phyloP scores from a whole-genome alignment of 2,888 invertebrate genomes.

The Trachelus stipa region DNA sequence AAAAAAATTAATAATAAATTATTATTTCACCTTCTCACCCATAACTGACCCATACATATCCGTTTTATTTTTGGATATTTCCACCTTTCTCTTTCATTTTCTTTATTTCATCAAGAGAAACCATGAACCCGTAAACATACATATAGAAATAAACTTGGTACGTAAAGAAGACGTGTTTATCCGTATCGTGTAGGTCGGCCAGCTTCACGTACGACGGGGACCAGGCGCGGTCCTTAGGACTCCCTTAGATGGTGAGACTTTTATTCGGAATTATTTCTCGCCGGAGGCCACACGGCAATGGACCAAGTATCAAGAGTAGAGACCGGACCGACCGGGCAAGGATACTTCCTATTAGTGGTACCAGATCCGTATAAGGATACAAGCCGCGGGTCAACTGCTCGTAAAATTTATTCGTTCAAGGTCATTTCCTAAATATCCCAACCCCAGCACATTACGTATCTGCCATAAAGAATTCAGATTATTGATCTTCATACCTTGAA shows the following conservation, averaged over 20 bases:
- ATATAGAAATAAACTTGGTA: conserved; percentile 9
- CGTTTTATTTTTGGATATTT: neutral
- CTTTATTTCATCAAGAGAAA: conserved; percentile 4
- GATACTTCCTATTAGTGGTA: conserved; percentile 26
- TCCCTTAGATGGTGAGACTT: conserved; percentile 58
- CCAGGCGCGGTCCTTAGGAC: conserved; percentile 47
- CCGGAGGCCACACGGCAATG: conserved; percentile 42
- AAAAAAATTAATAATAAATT: neutral
- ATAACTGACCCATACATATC: neutral
- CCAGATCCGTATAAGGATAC: conserved; percentile 32
- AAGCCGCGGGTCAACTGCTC: conserved; percentile 9
- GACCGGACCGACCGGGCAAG: conserved; percentile 29
- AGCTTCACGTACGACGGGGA: conserved; percentile 21
- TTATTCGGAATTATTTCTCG: conserved; percentile 47
- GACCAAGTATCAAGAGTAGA: conserved; percentile 11
- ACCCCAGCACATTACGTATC: neutral
- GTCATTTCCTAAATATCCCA: conserved; percentile 26
- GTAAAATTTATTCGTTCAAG: conserved; percentile 16
- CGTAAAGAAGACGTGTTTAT: conserved; percentile 8
- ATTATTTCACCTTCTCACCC: neutral
- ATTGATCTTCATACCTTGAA: neutral
- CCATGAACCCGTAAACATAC: conserved; percentile 17
- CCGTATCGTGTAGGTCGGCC: conserved; percentile 17
- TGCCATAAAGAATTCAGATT: neutral
- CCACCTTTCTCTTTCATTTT: neutral